A percentile compares a stretch with the other conserved stretches of the same genome.
These are phyloP conservation scores for Mystacides longicornis DNA, from an alignment of 2,888 invertebrate genomes.

Conservation along the genomic window DNA sequence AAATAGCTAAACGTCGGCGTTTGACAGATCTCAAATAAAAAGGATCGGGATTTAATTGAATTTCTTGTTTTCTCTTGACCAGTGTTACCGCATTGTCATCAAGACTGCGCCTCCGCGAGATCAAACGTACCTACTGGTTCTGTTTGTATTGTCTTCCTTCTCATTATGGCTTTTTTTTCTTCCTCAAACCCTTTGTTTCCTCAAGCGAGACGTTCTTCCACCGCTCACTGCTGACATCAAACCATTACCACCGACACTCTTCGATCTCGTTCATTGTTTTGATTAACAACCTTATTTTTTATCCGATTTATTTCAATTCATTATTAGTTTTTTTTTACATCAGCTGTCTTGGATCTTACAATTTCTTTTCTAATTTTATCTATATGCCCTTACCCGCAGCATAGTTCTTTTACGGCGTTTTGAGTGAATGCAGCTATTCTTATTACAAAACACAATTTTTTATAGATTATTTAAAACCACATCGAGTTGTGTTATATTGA, in stretches of 20 bases:
- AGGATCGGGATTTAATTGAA: conserved; percentile 23
- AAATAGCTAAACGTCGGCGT: conserved; percentile 24
- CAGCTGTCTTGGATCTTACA: background rate
- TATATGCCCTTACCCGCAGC: background rate
- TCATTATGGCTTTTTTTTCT: background rate
- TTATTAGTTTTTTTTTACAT: no score
- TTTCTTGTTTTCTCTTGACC: conserved; percentile 15
- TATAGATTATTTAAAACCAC: no score
- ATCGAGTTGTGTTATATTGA: no score
- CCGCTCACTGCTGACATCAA: background rate
- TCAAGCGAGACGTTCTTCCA: background rate
- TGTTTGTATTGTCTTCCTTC: background rate
- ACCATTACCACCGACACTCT: background rate
- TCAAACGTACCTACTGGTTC: no score
- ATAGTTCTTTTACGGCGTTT: no score
- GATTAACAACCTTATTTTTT: no score
- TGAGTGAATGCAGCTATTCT: no score
- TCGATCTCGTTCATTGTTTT: background rate
- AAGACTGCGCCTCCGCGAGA: background rate
- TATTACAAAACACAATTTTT: no score
- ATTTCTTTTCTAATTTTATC: background rate
- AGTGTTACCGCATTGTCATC: background rate
- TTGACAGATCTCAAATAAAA: conserved; percentile 18
- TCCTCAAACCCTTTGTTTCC: background rate
- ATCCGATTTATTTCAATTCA: no score